Conservation (phyloP, 2,888 invertebrate species). For the Drosophila subquinaria region DNA sequence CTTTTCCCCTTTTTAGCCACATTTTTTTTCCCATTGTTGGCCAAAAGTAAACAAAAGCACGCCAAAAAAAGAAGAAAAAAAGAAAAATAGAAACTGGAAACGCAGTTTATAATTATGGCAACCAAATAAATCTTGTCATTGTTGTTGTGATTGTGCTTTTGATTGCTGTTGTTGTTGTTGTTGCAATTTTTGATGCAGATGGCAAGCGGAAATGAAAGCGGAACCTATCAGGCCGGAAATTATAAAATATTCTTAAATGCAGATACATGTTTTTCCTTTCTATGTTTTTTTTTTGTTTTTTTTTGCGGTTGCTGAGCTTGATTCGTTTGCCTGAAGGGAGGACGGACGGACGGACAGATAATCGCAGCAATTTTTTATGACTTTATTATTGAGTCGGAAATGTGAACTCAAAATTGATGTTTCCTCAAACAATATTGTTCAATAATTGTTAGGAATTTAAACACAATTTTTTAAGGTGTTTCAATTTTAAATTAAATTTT, state of each 20-base stretch:
- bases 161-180: conserved; percentile 23
- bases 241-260: conserved; percentile 70
- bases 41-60: conserved; percentile 69
- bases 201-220: conserved; percentile 57
- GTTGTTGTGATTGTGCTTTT: conserved; percentile 8
- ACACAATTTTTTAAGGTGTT: neutral
- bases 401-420: conserved; percentile 6
- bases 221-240: conserved; percentile 62
- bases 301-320: conserved; percentile 44
- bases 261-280: conserved; percentile 31
- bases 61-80: conserved; percentile 40
- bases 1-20: neutral
- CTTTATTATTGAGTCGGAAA: conserved; percentile 14
- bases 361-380: conserved; percentile 8
- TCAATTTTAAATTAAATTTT: no score
- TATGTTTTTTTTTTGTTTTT: conserved; percentile 2
- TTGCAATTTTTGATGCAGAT: conserved; percentile 42
- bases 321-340: conserved; percentile 28
- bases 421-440: neutral
- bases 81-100: conserved; percentile 56
- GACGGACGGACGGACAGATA: neutral
- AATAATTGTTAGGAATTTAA: neutral
- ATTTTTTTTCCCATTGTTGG: conserved; percentile 10
- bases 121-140: conserved; percentile 61
- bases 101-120: conserved; percentile 72